Percentiles rank a stretch among this genome's conserved stretches.
Conservation (phyloP, 2,113 vertebrate species). For the Platichthys stellatus region DNA sequence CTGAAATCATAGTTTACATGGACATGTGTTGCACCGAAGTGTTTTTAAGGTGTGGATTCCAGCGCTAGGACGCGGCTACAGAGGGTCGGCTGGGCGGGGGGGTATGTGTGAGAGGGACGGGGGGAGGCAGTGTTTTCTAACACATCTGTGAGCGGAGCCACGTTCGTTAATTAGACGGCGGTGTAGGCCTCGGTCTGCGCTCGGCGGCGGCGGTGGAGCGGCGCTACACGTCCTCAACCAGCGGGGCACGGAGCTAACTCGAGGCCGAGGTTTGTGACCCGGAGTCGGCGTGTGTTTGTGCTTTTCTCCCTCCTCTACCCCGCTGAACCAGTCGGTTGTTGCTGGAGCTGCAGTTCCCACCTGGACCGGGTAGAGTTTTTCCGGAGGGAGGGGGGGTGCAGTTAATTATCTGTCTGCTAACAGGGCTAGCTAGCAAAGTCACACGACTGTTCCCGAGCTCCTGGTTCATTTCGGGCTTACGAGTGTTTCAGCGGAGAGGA, state of each 20-base stretch:
- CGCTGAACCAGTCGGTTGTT: slow-evolving; percentile 22
- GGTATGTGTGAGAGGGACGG: slow-evolving; percentile 24
- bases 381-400: slow-evolving; percentile 57
- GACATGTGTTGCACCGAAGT: slow-evolving; percentile 66
- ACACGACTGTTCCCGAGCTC: slow-evolving; percentile 71
- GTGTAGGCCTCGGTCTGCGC: slow-evolving; percentile 84
- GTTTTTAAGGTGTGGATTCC: slow-evolving; percentile 52
- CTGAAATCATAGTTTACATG: slow-evolving; percentile 65
- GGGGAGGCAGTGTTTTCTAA: slow-evolving; percentile 76
- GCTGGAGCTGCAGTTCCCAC: slow-evolving; percentile 56
- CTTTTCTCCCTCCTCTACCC: not conserved
- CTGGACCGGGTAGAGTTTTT: slow-evolving; percentile 62
- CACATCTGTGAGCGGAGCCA: slow-evolving; percentile 82
- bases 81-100: slow-evolving; percentile 58
- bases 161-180: slow-evolving; percentile 86
- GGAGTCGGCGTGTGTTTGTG: slow-evolving; percentile 25
- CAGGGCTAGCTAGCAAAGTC: slow-evolving; percentile 80
- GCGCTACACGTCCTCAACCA: slow-evolving; percentile 72
- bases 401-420: slow-evolving; percentile 81
- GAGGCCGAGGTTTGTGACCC: slow-evolving; percentile 76
- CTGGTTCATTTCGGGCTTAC: slow-evolving; percentile 35
- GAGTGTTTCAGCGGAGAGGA: not conserved
- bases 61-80: slow-evolving; percentile 55
- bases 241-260: slow-evolving; percentile 75
- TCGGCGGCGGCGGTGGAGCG: slow-evolving; percentile 78